Evolutionary conservation across 2,113 vertebrate species (phyloP), one percentile per base, ranked within the genome.

Genomic region (Gopherus flavomarginatus): DNA sequence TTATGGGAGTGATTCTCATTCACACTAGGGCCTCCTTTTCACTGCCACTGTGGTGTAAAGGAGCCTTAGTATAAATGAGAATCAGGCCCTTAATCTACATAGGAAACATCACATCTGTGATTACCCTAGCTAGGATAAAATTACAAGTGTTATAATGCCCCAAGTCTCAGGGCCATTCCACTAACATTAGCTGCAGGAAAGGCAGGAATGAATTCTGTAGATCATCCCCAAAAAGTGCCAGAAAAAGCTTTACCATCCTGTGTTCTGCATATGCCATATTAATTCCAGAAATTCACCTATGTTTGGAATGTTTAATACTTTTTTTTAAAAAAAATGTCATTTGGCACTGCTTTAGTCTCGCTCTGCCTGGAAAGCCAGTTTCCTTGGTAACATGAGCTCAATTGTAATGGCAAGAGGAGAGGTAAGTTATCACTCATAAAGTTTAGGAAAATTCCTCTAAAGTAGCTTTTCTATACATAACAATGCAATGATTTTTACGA

Each of bases 341-440:
- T 78, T 78, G 75, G 3, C 26, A 29, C 26, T 78, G 75, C 38
- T 29, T 82, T 86, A 88, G n/a, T 62, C 53, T 90, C 1, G 4
- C 85, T 95, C 38, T 50, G 84, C 49, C 89, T 29, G 44, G 31
- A 80, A 94, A 93, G 12, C 17, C 83, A 88, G 90, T 50, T 7
- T 49, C 38, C 57, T 84, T 86, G 72, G 54, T 93, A 77, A 95
- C 26, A 1, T 29, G 69, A 78, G 11, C 90, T 86, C 53, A 54
- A 81, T 5, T 57, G 2, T 26, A 79, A 11, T 85, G 16, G 6
- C 82, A 65, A 21, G 24, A 85, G 13, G 11, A 69, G 94, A 49
- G n/a, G 56, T 90, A 94, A 95, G 49, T 80, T 56, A 56, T 38
- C 49, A 81, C 5, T 8, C n/a, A 27, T 59, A 89, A 54, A 75